Base-by-base conservation (phyloP, 2,888 invertebrate genomes). In the Cordilura impudica region DNA sequence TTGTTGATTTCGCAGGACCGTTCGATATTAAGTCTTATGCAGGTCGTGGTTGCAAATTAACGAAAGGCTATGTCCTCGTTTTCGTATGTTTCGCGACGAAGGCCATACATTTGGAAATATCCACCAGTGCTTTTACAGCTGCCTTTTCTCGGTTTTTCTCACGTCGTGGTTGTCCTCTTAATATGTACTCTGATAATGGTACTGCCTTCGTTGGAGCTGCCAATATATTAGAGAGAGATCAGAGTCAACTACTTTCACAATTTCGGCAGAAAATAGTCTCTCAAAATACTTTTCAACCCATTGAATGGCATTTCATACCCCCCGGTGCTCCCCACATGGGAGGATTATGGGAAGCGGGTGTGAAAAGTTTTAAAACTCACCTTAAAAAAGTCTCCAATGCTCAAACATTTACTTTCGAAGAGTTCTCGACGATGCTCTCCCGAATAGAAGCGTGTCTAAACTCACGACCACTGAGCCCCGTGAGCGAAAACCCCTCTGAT, bases 271-370 rank as follows among this genome's bases (percentile, higher is more conserved):
- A 49, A 19, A 16, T 29, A 7, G 12, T 35, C 6, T 18, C 21
- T 1, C 45, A 35, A 21, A n/a, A 63, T 35, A 14, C 18, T 4
- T 49, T 31, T 21, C 8, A 49, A 6, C 21, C 29, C 14, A 23
- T 61, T 18, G 19, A 19, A 5, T 60, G 60, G 23, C 43, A 60
- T n/a, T 60, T 60, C 12, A 51, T 39, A 19, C 65, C 65, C 1
- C 18, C 65, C 8, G 31, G 56, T 2, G 61, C 74, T 2, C 53
- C 67, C 10, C 74, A 67, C 18, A 47, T 67, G 45, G 60, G 61
- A 7, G 26, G 6, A 5, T 6, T 26, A 56, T 71, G 54, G 65
- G 56, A 72, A 47, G 19, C 45, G 4, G 63, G 54, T 5, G 65
- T 49, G 6, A 65, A 65, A 51, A 63, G 39, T 19, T 58, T 26